A percentile compares a stretch with the other conserved stretches of the same genome.
phyloP scores from a whole-genome alignment of 2,888 invertebrate species.

The Crematogaster levior region DNA sequence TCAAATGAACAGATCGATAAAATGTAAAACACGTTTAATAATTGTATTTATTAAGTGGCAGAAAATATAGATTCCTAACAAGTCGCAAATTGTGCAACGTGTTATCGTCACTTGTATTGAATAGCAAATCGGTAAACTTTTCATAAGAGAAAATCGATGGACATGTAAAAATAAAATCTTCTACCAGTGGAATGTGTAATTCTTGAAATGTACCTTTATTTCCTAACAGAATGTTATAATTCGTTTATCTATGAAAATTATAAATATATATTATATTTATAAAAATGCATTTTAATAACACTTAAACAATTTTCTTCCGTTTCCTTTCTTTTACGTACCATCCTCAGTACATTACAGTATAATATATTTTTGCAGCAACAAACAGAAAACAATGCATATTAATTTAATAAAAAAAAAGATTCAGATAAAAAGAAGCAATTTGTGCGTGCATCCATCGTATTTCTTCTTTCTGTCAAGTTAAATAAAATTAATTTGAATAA shows the following conservation, averaged over 20 bases:
- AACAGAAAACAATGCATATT: no score
- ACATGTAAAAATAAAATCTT: neutral
- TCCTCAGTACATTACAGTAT: neutral
- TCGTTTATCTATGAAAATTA: no score
- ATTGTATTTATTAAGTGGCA: neutral
- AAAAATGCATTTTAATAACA: neutral
- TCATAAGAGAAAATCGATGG: neutral
- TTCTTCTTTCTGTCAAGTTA: neutral
- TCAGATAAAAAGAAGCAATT: neutral
- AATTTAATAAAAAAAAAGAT: neutral
- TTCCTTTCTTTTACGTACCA: neutral
- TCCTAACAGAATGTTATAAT: neutral
- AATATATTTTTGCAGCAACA: neutral
- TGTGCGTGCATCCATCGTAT: no score
- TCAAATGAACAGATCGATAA: conserved; percentile 8
- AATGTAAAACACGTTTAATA: neutral
- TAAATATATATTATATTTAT: neutral
- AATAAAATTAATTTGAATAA: neutral
- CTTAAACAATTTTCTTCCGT: neutral
- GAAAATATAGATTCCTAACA: neutral
- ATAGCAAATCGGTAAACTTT: neutral
- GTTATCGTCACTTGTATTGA: neutral
- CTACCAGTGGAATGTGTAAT: neutral
- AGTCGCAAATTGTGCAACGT: neutral
- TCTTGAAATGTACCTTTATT: neutral